Evolutionary conservation across 2,888 invertebrate genomes (phyloP).

Genomic region (Drosophila paracracens): DNA sequence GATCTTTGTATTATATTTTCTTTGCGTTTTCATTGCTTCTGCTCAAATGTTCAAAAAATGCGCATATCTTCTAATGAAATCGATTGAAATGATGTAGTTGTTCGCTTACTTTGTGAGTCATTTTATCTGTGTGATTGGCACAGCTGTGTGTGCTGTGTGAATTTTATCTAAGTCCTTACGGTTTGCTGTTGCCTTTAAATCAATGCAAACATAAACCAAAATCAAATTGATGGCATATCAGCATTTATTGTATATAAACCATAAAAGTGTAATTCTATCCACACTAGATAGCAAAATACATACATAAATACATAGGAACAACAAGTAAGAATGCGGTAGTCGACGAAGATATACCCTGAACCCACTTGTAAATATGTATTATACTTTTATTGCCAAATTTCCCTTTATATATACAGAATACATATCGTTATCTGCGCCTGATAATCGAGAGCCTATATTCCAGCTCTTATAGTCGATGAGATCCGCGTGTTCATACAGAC

Average conservation of each 20-base stretch:
- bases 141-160: slow-evolving; percentile 20
- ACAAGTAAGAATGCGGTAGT: too few relatives aligned
- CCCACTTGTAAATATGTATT: too few relatives aligned
- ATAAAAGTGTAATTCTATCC: background rate
- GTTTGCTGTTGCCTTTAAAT: background rate
- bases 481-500: too few relatives aligned
- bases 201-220: background rate
- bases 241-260: background rate
- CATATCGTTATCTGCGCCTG: too few relatives aligned
- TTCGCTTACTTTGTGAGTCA: background rate
- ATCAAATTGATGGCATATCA: slow-evolving; percentile 1
- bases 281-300: background rate
- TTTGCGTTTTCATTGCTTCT: too few relatives aligned
- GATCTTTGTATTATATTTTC: background rate
- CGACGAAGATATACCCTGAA: too few relatives aligned
- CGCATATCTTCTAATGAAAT: background rate
- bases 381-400: too few relatives aligned
- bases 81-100: background rate
- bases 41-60: background rate
- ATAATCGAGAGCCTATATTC: too few relatives aligned
- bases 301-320: background rate
- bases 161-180: background rate
- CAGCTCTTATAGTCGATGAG: too few relatives aligned
- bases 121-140: slow-evolving; percentile 33
- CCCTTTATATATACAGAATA: too few relatives aligned